phyloP scores from a whole-genome alignment of 2,113 vertebrate species.

The Hippocampus mohnikei region DNA sequence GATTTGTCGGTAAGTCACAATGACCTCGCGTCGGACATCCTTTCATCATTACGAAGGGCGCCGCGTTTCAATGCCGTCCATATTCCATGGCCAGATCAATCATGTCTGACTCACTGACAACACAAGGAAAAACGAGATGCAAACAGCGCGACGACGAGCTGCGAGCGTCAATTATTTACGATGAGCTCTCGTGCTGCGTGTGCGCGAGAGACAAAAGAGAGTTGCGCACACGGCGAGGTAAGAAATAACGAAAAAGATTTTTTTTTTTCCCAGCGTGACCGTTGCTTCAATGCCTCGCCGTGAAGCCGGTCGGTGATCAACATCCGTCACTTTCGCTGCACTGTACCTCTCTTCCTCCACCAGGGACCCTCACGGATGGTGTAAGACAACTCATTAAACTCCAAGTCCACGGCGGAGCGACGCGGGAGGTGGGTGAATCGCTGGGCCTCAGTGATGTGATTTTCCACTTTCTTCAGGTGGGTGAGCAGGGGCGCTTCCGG shows the following conservation, averaged over 20 bases:
- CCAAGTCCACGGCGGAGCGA: conserved; percentile 89
- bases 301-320: conserved; percentile 14
- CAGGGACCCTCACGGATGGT: conserved; percentile 93
- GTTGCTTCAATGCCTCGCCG: no score
- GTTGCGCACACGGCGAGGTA: neutral
- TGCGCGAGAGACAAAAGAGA: neutral
- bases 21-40: conserved; percentile 8
- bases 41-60: conserved; percentile 12
- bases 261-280: conserved; percentile 23
- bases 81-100: conserved; percentile 50
- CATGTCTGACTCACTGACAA: conserved; percentile 27
- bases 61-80: conserved; percentile 36
- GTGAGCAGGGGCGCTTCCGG: conserved; percentile 84
- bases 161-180: conserved; percentile 71
- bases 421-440: conserved; percentile 94
- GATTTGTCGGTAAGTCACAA: conserved; percentile 12
- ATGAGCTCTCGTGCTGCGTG: conserved; percentile 11
- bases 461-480: conserved; percentile 98
- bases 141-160: conserved; percentile 52
- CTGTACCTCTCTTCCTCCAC: conserved; percentile 92
- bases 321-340: conserved; percentile 33
- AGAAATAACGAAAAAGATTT: neutral
- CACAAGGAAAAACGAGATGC: conserved; percentile 31
- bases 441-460: conserved; percentile 96
- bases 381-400: conserved; percentile 92